Percentiles rank a stretch among this genome's conserved stretches.
Conservation (phyloP, 2,888 invertebrate species). For the Folsomia candida region DNA sequence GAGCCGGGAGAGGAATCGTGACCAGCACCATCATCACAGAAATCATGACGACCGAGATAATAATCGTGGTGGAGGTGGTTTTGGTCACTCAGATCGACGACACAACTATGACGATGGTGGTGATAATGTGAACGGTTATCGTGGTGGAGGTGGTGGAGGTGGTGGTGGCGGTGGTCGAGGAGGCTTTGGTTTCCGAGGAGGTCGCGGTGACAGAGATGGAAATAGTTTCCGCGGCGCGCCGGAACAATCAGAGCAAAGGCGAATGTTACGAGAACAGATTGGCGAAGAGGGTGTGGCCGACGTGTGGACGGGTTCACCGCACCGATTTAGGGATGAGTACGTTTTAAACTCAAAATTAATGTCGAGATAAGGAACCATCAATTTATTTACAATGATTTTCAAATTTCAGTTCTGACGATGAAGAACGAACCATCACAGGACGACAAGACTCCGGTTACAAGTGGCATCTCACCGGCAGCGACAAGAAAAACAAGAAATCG, state of each 20-base stretch:
- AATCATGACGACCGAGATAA: neutral
- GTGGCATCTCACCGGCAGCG: constrained; percentile 21
- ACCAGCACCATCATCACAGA: neutral
- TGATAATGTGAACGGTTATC: neutral
- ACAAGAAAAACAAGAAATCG: constrained; percentile 10
- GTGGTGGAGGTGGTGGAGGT: neutral
- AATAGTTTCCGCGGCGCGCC: neutral
- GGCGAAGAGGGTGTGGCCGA: constrained; percentile 46
- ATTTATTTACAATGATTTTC: neutral
- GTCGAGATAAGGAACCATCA: too few species aligned
- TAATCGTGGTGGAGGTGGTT: neutral
- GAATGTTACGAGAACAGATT: constrained; percentile 45
- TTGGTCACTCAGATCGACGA: neutral
- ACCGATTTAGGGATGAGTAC: constrained; percentile 42
- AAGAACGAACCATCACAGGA: constrained; percentile 25
- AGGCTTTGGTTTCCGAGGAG: neutral
- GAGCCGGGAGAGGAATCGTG: neutral
- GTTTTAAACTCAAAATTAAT: constrained; percentile 16
- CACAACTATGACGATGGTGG: neutral
- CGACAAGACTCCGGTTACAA: constrained; percentile 16
- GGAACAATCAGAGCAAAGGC: constrained; percentile 31
- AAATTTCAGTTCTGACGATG: constrained; percentile 45
- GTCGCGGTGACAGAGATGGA: neutral
- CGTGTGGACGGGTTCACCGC: constrained; percentile 45
- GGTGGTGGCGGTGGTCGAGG: neutral